A percentile compares a stretch with the other conserved stretches of the same genome.
These are phyloP conservation scores for Platysternon megacephalum DNA, from an alignment of 2,113 vertebrate genomes.

Conservation along the genomic window DNA sequence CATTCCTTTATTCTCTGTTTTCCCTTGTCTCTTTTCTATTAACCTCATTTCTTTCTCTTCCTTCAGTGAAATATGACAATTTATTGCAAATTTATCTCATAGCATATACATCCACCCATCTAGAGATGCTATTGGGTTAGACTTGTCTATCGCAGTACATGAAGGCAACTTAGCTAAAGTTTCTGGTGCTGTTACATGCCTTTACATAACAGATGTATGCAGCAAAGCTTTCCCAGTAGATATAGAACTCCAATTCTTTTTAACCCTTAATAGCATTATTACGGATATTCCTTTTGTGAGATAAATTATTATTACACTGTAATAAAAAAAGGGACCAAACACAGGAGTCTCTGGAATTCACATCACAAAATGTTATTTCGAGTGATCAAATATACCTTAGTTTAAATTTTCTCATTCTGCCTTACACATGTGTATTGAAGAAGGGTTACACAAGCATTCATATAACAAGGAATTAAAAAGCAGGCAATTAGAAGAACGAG, in stretches of 20 bases:
- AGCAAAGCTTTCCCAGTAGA: background rate
- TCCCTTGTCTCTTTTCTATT: background rate
- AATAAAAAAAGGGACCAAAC: slow-evolving; percentile 9
- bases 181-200: background rate
- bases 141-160: background rate
- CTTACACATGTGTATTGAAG: background rate
- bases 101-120: background rate
- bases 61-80: background rate
- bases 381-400: background rate
- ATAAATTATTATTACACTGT: background rate
- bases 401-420: background rate
- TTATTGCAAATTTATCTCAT: background rate
- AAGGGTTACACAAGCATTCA: background rate
- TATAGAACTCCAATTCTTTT: background rate
- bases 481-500: background rate
- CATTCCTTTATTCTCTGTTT: background rate
- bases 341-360: background rate
- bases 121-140: background rate
- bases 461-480: background rate
- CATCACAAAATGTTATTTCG: background rate
- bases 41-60: accelerated
- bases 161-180: background rate
- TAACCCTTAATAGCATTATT: background rate
- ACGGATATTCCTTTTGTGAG: background rate
- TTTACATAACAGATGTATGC: background rate